Base-by-base conservation (phyloP, 1,140 invertebrate species). In the Homarus americanus region DNA sequence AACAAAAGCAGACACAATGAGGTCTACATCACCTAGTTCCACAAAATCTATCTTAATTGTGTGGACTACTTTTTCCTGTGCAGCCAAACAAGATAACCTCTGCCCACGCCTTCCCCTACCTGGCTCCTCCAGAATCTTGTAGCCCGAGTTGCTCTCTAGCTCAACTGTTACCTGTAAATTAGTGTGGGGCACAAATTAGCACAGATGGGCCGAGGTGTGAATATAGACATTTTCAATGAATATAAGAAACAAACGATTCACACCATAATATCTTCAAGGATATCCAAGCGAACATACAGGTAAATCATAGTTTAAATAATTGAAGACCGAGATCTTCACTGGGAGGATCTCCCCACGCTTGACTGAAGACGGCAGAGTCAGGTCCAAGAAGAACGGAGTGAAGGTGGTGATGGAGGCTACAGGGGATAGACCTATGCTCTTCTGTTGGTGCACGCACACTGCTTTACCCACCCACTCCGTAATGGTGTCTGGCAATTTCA, bases 391-490 rank as follows among this genome's bases (percentile, higher is more conserved):
- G 94, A 97, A 97, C 93, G 97, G 97, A 0, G 96, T 95, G 93
- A 96, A 96, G 93, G 97, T 96, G 12, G 96, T 96, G 34, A 95
- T 95, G 86, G 95, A 94, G 2, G 94, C 94, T 7, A 94, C 94
- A 4, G 94, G 93, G 7, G 96, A 95, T 36, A 97, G 95, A 34
- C 96, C 96, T 2, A 97, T 93, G 4, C 97, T 97, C 69, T 94
- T 94, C 10, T 94, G 93, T 10, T 95, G 94, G 85, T 96, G 96
- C 41, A 97, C 94, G 92, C 97, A 97, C 63, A 97, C 95, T 1
- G 96, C 96, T 38, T 96, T 96, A 1, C 96, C 96, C 7, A 96
- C 94, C 97, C 97, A 97, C 69, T 96, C 95, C 5, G 97, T 97
- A 40, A 97, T 97, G 0, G 96, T 96, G 93, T 97, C 96, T 1